Base-by-base conservation (phyloP, 2,888 invertebrate genomes). In the Schrankia costaestrigalis region DNA sequence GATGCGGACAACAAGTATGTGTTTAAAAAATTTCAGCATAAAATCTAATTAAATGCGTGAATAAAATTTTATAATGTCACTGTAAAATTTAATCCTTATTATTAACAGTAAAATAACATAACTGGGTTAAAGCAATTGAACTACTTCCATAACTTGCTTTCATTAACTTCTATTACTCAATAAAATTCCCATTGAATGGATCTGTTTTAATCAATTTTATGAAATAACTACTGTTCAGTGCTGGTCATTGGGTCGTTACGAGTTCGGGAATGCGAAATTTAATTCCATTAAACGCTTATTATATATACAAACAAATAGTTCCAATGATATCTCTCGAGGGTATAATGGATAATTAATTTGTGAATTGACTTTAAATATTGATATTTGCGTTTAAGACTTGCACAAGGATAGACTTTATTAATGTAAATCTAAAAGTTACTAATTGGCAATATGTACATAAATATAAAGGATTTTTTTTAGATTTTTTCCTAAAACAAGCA, bases 131-230 rank as follows among this genome's bases (percentile, higher is more conserved):
- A 35, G 31, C 11, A 34, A 26, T 39, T 41, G 41, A 33, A 46
- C 47, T 23, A 37, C 31, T 40, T 59, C 37, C 33, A 40, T 47
- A 44, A 40, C 36, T 42, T 11, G 26, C 8, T 39, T 41, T 38
- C 36, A 43, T 48, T 46, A 47, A 31, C 30, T 34, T 41, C 36
- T 50, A 46, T 48, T 50, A 46, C 37, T 46, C 45, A 31, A 57
- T 50, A 29, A 26, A 45, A 41, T 53, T 41, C 18, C 15, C 23
- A 41, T 37, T 36, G 8, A 5, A 17, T 24, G 30, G 39, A 40
- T 45, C 39, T 32, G 29, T 46, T 53, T 52, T 37, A 48, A 43
- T 48, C 30, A 39, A 56, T 43, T 56, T 41, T 35, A 35, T 56
- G 31, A 28, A 35, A 41, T 31, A 42, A 36, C 34, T 44, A 47